Evolutionary conservation across 92 coral and sea anemone genomes (phyloP).

Genomic region (Muricea muricata): DNA sequence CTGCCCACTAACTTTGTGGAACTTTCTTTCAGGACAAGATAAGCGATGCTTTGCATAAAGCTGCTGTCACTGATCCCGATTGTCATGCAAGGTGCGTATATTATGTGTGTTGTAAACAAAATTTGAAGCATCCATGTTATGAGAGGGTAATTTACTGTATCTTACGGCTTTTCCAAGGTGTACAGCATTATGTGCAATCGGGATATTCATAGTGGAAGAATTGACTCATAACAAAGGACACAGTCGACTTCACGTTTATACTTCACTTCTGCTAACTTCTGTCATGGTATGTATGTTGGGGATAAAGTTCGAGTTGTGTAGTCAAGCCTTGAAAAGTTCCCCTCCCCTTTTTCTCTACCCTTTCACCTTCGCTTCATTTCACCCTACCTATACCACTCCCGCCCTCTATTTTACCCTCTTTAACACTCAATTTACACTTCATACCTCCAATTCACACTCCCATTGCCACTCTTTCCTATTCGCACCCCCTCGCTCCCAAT

Average conservation of each 20-base stretch:
- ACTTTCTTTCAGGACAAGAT: conserved; percentile 78
- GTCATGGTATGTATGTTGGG: conserved; percentile 90
- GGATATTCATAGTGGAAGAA: conserved; percentile 92
- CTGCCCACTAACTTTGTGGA: no score
- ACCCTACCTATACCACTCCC: no score
- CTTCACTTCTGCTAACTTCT: conserved; percentile 85
- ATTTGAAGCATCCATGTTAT: no score
- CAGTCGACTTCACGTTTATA: conserved; percentile 79
- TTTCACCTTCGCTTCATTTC: no score
- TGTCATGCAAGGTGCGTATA: conserved; percentile 79
- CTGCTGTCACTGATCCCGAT: conserved; percentile 88
- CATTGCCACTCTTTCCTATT: no score
- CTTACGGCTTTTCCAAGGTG: conserved; percentile 60
- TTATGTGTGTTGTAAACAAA: no score
- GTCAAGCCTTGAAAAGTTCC: neutral
- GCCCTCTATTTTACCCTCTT: no score
- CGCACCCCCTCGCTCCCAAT: no score
- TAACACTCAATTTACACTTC: no score
- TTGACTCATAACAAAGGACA: conserved; percentile 87
- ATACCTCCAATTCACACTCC: no score
- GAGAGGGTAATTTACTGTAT: neutral
- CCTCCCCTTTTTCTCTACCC: neutral
- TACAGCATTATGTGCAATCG: conserved; percentile 85
- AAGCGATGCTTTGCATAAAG: conserved; percentile 75
- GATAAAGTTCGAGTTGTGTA: no score